Conservation (phyloP, 2,888 invertebrate species). For the Limnephilus lunatus region DNA sequence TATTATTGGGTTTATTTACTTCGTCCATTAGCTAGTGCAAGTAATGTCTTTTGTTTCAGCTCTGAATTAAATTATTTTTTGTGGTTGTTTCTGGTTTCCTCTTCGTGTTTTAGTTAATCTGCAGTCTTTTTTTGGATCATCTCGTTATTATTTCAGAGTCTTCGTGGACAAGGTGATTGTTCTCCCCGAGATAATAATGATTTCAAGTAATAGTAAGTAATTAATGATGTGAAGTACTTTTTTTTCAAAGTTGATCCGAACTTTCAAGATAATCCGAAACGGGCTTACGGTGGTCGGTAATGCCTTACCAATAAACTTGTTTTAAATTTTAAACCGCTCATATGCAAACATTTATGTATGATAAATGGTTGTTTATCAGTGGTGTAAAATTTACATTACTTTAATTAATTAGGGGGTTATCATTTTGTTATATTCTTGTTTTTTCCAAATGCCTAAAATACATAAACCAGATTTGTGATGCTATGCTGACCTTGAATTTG, state of each 20-base stretch:
- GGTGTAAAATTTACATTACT: not conserved
- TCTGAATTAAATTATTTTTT: not conserved
- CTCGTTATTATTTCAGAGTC: not conserved
- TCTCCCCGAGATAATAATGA: not conserved
- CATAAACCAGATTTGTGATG: not conserved
- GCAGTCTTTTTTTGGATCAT: not conserved
- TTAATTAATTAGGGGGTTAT: not conserved
- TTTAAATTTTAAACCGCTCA: too few species aligned
- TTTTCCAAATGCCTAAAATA: not conserved
- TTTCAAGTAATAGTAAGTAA: too few species aligned
- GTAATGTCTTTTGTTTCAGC: not conserved
- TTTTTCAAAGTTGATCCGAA: not conserved
- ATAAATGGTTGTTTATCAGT: not conserved
- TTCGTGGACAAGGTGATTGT: not conserved
- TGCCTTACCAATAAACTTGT: too few species aligned
- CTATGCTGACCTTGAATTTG: not conserved
- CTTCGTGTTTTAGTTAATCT: not conserved
- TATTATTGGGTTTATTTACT: not conserved
- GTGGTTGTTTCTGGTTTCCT: too few species aligned
- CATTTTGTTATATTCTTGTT: not conserved
- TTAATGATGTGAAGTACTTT: too few species aligned
- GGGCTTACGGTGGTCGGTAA: too few species aligned
- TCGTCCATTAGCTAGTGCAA: not conserved
- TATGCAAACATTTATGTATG: too few species aligned
- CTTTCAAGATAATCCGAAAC: not conserved